Conservation (phyloP, 2,888 invertebrate genomes). For the Bellardia bayeri region DNA sequence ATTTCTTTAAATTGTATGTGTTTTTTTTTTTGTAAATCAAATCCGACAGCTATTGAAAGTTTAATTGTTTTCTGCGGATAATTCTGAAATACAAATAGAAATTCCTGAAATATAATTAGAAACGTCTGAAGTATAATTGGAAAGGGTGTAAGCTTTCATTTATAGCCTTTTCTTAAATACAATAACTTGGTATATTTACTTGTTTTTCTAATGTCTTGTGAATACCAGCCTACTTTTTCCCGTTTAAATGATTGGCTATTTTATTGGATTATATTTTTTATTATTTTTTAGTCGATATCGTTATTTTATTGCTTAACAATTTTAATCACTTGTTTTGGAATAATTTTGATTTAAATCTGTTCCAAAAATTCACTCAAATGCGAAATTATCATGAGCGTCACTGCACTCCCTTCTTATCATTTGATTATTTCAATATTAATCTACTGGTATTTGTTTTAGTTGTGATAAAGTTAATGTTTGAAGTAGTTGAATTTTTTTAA, state of each 20-base stretch:
- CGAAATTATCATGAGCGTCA: slow-evolving; percentile 9
- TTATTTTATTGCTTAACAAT: slow-evolving; percentile 1
- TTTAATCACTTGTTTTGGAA: not conserved
- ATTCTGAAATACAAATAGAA: too few relatives aligned
- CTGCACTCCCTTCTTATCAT: not conserved
- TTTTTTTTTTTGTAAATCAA: too few relatives aligned
- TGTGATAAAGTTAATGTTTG: slow-evolving; percentile 5
- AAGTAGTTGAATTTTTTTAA: slow-evolving; percentile 9
- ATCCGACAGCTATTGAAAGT: too few relatives aligned
- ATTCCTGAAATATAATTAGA: too few relatives aligned
- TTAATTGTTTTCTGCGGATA: too few relatives aligned
- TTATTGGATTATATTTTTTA: not conserved
- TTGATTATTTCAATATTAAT: slow-evolving; percentile 16
- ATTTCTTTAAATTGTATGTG: too few relatives aligned
- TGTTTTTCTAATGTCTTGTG: not conserved
- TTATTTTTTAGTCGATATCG: not conserved
- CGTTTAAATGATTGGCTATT: slow-evolving; percentile 25
- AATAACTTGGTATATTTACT: not conserved
- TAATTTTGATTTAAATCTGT: slow-evolving; percentile 32
- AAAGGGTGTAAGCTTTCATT: not conserved
- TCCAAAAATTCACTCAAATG: not conserved
- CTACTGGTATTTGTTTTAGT: not conserved
- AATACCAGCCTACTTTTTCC: slow-evolving; percentile 34
- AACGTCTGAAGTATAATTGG: too few relatives aligned
- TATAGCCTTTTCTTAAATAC: not conserved